Percentiles rank a stretch among this genome's conserved stretches.
phyloP scores from a whole-genome alignment of 2,113 vertebrate species.

The Euleptes europaea region DNA sequence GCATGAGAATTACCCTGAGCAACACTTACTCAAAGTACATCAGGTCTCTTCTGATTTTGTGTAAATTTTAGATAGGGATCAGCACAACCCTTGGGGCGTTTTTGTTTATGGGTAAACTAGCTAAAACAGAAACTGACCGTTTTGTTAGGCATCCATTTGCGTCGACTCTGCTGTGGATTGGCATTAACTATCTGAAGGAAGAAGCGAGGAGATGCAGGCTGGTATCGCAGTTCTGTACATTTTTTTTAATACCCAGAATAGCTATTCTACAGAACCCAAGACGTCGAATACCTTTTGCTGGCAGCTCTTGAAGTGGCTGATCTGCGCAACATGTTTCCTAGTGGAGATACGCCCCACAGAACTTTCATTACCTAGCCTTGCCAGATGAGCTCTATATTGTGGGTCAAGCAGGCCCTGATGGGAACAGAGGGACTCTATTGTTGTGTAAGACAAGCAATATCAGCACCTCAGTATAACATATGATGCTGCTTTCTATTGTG shows the following conservation, averaged over 20 bases:
- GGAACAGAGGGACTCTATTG: background rate
- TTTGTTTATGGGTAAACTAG: background rate
- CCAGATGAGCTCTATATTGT: background rate
- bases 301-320: background rate
- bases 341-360: background rate
- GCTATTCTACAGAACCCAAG: too few species aligned
- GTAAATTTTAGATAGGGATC: background rate
- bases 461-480: background rate
- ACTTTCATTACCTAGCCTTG: background rate
- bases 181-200: background rate
- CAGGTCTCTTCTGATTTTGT: background rate
- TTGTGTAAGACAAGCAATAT: background rate
- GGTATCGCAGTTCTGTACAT: too few species aligned
- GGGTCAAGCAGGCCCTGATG: background rate
- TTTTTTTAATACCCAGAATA: too few species aligned
- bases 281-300: background rate
- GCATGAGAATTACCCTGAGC: background rate
- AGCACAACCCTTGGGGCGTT: background rate
- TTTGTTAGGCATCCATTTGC: background rate
- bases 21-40: background rate
- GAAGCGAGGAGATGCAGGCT: background rate
- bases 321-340: background rate
- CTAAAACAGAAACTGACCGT: background rate
- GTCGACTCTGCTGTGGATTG: background rate
- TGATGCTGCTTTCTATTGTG: too few species aligned